Evolutionary conservation across 2,113 vertebrate genomes (phyloP).

Genomic region (Bubo bubo): DNA sequence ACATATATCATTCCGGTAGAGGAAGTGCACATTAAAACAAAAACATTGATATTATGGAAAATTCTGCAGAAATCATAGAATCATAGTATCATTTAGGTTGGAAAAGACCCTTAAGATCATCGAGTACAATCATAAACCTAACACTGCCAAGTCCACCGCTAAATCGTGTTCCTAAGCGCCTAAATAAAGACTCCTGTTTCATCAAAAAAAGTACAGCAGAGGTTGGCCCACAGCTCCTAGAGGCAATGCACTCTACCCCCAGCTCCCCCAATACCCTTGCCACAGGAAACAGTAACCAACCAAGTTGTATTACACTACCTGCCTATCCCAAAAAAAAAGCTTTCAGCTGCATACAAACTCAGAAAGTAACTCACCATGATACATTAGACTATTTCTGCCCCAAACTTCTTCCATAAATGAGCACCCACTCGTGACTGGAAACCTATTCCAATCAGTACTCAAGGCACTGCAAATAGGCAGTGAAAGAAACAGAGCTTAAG

Average conservation of each 20-base stretch:
- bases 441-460: neutral
- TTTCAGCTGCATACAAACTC: neutral
- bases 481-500: neutral
- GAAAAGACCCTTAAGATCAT: neutral
- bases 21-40: slow-evolving; percentile 38
- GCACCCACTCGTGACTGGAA: neutral
- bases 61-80: slow-evolving; percentile 12
- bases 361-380: neutral
- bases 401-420: neutral
- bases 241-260: neutral
- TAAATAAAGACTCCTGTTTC: neutral
- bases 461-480: neutral
- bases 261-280: neutral
- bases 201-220: neutral
- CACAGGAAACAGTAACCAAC: neutral
- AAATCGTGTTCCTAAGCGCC: neutral
- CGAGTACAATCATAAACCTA: neutral
- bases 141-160: neutral
- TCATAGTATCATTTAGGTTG: neutral
- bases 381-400: neutral
- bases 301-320: neutral
- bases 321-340: neutral
- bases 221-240: neutral
- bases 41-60: neutral
- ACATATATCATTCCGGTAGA: neutral